Base-by-base conservation (phyloP, 2,888 invertebrate species). In the Muschampia plurimacula region DNA sequence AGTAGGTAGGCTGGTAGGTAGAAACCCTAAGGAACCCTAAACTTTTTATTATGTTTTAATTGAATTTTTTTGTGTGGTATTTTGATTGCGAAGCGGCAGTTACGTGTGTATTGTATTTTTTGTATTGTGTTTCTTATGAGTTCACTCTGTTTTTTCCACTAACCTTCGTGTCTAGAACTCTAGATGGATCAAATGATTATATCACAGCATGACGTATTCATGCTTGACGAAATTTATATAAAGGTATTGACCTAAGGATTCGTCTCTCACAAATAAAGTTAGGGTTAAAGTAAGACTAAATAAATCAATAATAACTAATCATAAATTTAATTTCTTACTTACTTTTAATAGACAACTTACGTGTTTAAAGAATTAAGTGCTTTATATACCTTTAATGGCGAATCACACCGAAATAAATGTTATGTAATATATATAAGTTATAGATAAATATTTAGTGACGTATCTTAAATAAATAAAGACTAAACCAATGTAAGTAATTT, bases 101-200 rank as follows among this genome's bases (percentile, higher is more conserved):
- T 62, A 68, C 59, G 59, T 59, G 13, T 55, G 39, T 63, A 63
- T 39, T 64, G 36, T 67, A 41, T 60, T 66, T 70, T 66, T 70
- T 70, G 69, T 15, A 46, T 32, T 55, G 52, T 62, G 28, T 55
- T 63, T 71, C 55, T 60, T 71, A 13, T 57, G 57, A 70, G 5
- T n/a, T 39, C 55, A 44, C 5, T 28, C 6, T n/a, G 22, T 60
- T 72, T 72, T 72, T 72, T 72, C 39, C 57, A 41, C 28, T 69
- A 57, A 41, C 67, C 68, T 62, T 28, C 22, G 41, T 71, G 62
- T 66, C 66, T 49, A 52, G 59, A 71, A 66, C 32, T 71, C 46
- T 66, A 39, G 46, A 71, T 71, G 36, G 28, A 39, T 60, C 15
- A 52, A 59, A 12, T 28, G 55, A 57, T 57, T 55, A 55, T 15